These are phyloP conservation scores for Patella pellucida DNA, from an alignment of 2,888 invertebrate genomes.

Conservation along the genomic window DNA sequence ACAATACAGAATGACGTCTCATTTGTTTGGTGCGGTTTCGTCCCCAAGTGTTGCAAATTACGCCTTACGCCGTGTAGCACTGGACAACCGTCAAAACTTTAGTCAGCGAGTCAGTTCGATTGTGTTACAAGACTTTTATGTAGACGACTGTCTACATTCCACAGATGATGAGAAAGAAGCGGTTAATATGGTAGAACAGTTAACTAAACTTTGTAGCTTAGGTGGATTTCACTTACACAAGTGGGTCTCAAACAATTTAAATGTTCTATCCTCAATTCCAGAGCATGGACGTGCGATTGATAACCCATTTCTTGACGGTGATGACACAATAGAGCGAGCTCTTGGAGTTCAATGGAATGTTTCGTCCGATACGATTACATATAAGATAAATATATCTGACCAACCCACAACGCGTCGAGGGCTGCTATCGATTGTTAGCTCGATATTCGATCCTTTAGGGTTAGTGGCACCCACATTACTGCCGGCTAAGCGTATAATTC, in stretches of 20 bases:
- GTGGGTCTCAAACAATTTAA: conserved; percentile 29
- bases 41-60: conserved; percentile 12
- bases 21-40: conserved; percentile 14
- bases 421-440: conserved; percentile 35
- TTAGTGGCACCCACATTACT: conserved; percentile 33
- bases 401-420: conserved; percentile 35
- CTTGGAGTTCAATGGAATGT: conserved; percentile 37
- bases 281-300: conserved; percentile 21
- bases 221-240: conserved; percentile 31
- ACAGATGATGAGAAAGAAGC: conserved; percentile 16
- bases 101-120: conserved; percentile 12
- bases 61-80: background rate
- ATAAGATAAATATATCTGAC: conserved; percentile 28
- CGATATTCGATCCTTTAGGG: conserved; percentile 41
- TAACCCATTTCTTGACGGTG: background rate
- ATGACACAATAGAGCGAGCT: conserved; percentile 25
- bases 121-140: conserved; percentile 28
- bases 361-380: conserved; percentile 29
- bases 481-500: conserved; percentile 33
- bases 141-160: conserved; percentile 32
- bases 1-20: conserved; percentile 9
- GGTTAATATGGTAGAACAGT: conserved; percentile 15
- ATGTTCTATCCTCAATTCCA: conserved; percentile 22
- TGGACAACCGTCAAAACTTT: conserved; percentile 4
- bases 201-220: conserved; percentile 15